Evolutionary conservation across 2,888 invertebrate species (phyloP), one percentile per base, ranked within the genome.

Genomic region (Drosophila pseudotalamancana): DNA sequence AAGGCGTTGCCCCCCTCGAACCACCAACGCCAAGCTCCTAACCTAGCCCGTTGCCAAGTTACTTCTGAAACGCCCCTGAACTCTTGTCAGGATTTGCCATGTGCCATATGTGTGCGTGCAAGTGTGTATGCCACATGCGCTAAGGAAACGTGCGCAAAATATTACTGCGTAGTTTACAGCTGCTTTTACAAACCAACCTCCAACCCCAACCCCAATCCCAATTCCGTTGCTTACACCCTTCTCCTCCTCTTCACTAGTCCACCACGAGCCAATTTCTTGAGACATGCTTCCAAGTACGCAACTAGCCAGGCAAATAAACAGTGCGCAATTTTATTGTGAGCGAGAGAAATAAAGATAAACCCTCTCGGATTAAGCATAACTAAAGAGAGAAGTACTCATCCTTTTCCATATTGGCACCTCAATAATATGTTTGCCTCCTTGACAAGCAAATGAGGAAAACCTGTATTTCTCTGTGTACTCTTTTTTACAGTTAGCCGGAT

Each of bases 131-230:
- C 55, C 69, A 66, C 69, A 73, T 51, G 70, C 60, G 56, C 70
- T 57, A 25, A 35, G 29, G 60, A 46, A 63, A 79, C 79, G 72
- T 61, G 77, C 61, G 51, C 64, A 49, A 64, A 60, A 68, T 71
- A 60, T 75, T 75, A 85, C 83, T 82, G 85, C 79, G 79, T 85
- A 80, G 85, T 80, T 82, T 69, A 49, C 45, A 65, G 54, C 46
- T 34, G 34, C 48, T 57, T 48, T 45, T 16, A 5, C 29, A 14
- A 40, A 21, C 12, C 42, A 40, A 43, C 31, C 56, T 40, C 45
- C 34, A 51, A 27, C 39, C 29, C 9, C 35, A 14, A 19, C 9
- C 32, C n/a, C 19, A n/a, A 25, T 3, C 23, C 34, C 9, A 40
- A 9, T 9, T n/a, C n/a, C n/a, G n/a, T n/a, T n/a, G n/a, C n/a